A percentile compares a stretch with the other conserved stretches of the same genome.
phyloP scores from a whole-genome alignment of 2,888 invertebrate genomes.

The Melinaea marsaeus region DNA sequence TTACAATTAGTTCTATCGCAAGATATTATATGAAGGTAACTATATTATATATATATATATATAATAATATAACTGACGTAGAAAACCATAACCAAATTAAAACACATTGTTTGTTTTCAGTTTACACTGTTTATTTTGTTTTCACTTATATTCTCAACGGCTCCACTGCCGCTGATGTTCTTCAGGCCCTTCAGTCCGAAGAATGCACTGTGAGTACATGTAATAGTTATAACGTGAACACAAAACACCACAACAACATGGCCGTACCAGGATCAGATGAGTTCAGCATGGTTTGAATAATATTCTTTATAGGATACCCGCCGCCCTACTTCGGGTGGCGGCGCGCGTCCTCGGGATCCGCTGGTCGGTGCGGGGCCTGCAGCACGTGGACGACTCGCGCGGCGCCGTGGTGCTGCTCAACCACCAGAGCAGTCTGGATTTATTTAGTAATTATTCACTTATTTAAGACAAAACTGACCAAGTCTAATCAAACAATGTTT shows the following conservation, averaged over 20 bases:
- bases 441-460: slow-evolving; percentile 79
- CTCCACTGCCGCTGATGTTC: slow-evolving; percentile 87
- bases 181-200: slow-evolving; percentile 83
- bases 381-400: slow-evolving; percentile 84
- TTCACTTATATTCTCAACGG: slow-evolving; percentile 78
- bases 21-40: slow-evolving; percentile 83
- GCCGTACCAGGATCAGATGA: background rate
- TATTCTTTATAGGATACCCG: slow-evolving; percentile 78
- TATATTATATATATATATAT: background rate
- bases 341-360: slow-evolving; percentile 82
- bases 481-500: no score
- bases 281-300: background rate
- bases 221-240: background rate
- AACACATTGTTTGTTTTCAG: slow-evolving; percentile 41
- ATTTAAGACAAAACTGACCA: background rate
- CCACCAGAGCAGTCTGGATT: slow-evolving; percentile 92
- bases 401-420: slow-evolving; percentile 91
- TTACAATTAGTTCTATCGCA: slow-evolving; percentile 79
- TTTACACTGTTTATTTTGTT: slow-evolving; percentile 79
- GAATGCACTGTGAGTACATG: slow-evolving; percentile 86
- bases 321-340: slow-evolving; percentile 78
- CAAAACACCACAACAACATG: background rate
- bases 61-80: background rate
- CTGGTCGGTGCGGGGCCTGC: slow-evolving; percentile 84
- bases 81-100: background rate